A percentile compares a stretch with the other conserved stretches of the same genome.
phyloP scores from a whole-genome alignment of 1,140 invertebrate genomes.

The Drosophila sp. region DNA sequence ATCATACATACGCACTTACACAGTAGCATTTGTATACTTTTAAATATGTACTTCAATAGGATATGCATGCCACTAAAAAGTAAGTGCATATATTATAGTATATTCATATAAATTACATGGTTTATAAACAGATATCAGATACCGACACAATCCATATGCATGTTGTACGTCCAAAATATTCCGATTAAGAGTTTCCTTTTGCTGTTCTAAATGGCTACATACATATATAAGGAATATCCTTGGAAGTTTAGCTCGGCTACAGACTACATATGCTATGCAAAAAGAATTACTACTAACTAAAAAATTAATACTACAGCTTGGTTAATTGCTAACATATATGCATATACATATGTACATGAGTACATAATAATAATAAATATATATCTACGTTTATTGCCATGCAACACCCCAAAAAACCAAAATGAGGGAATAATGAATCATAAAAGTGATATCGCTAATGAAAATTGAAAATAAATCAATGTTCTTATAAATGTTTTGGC shows the following conservation, averaged over 20 bases:
- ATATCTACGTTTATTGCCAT: slow-evolving; percentile 49
- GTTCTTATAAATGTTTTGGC: slow-evolving; percentile 30
- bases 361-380: slow-evolving; percentile 50
- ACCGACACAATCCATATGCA: slow-evolving; percentile 20
- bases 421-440: slow-evolving; percentile 45
- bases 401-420: slow-evolving; percentile 38
- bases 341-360: slow-evolving; percentile 43
- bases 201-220: slow-evolving; percentile 12
- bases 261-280: slow-evolving; percentile 37
- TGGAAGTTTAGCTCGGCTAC: slow-evolving; percentile 32
- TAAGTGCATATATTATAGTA: slow-evolving; percentile 48
- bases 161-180: slow-evolving; percentile 53
- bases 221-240: slow-evolving; percentile 17
- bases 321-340: slow-evolving; percentile 60
- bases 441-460: slow-evolving; percentile 78
- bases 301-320: slow-evolving; percentile 60
- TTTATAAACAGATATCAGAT: slow-evolving; percentile 26
- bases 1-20: slow-evolving; percentile 28
- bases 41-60: slow-evolving; percentile 33
- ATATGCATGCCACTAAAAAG: slow-evolving; percentile 33
- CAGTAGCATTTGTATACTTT: slow-evolving; percentile 40
- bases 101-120: slow-evolving; percentile 33
- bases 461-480: slow-evolving; percentile 52
- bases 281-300: slow-evolving; percentile 50
- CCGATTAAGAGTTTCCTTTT: background rate